Conservation (phyloP, 1,140 invertebrate species). For the Dinothrombium tinctorium region DNA sequence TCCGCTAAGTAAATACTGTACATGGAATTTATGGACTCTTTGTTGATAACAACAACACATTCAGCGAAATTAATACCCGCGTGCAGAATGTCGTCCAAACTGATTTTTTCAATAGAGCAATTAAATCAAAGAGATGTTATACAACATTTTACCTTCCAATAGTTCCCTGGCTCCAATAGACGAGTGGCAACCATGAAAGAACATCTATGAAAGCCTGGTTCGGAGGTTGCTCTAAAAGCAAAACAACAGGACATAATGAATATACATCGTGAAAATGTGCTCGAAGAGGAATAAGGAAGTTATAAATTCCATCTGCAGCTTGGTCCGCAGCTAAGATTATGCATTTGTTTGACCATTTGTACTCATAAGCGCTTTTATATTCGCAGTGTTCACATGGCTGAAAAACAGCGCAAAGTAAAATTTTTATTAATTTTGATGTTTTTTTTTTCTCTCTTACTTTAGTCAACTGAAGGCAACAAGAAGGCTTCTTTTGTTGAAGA, state of each 20-base stretch:
- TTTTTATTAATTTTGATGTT: background rate
- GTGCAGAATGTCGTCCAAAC: no score
- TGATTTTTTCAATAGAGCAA: no score
- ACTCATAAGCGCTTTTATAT: constrained; percentile 76
- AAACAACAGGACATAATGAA: constrained; percentile 64
- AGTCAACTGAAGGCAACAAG: constrained; percentile 82
- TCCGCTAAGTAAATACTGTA: no score
- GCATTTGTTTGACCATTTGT: constrained; percentile 90
- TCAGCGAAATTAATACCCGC: no score
- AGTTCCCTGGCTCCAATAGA: constrained; percentile 87
- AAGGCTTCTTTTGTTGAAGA: constrained; percentile 76
- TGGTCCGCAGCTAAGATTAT: constrained; percentile 91
- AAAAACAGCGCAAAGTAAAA: background rate
- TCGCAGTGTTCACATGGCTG: constrained; percentile 58
- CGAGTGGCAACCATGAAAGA: constrained; percentile 82
- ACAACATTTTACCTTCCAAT: no score
- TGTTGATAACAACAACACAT: no score
- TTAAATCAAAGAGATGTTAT: no score
- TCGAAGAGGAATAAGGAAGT: constrained; percentile 87
- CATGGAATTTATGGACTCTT: no score
- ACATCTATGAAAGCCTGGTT: constrained; percentile 84
- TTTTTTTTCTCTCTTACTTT: constrained; percentile 37
- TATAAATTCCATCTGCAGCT: constrained; percentile 89
- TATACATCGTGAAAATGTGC: constrained; percentile 75
- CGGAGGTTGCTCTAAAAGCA: constrained; percentile 30